Conservation (phyloP, 2,113 vertebrate genomes). For the Podilymbus podiceps region DNA sequence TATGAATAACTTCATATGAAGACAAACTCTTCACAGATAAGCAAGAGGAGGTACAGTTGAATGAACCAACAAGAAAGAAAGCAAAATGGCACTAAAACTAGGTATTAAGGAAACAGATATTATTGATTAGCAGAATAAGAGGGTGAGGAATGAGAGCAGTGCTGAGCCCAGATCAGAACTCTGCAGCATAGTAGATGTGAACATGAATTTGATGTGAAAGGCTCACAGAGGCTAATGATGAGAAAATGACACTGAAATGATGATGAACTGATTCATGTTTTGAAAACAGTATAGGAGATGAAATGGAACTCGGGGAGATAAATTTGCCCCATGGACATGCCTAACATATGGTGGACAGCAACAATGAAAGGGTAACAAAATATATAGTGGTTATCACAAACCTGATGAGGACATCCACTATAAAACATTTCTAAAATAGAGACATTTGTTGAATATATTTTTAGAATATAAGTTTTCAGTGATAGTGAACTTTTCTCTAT, state of each 20-base stretch:
- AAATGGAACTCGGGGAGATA: background rate
- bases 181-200: background rate
- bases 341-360: background rate
- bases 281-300: background rate
- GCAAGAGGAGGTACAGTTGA: background rate
- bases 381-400: background rate
- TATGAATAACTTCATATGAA: background rate
- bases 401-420: background rate
- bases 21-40: background rate
- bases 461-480: background rate
- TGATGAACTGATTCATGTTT: background rate
- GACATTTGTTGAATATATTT: background rate
- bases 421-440: background rate
- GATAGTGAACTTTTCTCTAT: background rate
- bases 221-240: background rate
- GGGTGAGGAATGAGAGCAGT: background rate
- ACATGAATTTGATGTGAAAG: background rate
- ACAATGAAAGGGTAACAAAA: background rate
- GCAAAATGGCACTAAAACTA: background rate
- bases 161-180: background rate
- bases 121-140: background rate
- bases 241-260: background rate
- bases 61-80: background rate
- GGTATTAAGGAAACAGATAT: background rate
- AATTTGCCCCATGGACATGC: background rate